These are phyloP conservation scores for Episyrphus balteatus DNA, from an alignment of 1,140 invertebrate genomes.

Conservation along the genomic window DNA sequence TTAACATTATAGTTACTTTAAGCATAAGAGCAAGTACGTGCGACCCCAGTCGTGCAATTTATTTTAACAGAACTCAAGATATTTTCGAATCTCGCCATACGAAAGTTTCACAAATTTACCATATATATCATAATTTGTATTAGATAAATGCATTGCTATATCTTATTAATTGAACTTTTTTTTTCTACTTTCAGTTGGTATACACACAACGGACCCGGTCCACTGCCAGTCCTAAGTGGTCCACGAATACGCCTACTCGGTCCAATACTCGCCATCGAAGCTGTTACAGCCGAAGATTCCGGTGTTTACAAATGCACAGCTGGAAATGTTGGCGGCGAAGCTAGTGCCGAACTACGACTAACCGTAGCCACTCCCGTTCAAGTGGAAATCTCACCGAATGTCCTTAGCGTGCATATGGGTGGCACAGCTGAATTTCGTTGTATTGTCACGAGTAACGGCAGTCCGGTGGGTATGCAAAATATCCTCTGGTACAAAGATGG, in stretches of 20 bases:
- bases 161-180: no score
- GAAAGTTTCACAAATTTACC: no score
- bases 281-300: conserved; percentile 56
- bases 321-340: conserved; percentile 57
- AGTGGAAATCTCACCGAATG: conserved; percentile 55
- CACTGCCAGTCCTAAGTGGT: conserved; percentile 49
- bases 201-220: conserved; percentile 50
- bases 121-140: no score
- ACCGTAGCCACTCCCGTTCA: conserved; percentile 55
- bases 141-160: no score
- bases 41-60: no score
- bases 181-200: conserved; percentile 48
- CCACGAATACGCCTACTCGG: conserved; percentile 53
- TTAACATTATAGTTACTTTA: no score
- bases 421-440: conserved; percentile 67
- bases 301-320: conserved; percentile 58
- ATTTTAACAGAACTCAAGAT: no score
- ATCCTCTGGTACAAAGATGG: conserved; percentile 65
- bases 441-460: conserved; percentile 40
- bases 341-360: conserved; percentile 54
- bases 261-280: conserved; percentile 59
- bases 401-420: conserved; percentile 65
- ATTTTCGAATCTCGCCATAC: no score
- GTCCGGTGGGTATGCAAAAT: conserved; percentile 36
- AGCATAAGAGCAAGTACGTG: no score